These are phyloP conservation scores for Limnephilus rhombicus DNA, from an alignment of 2,888 invertebrate genomes.

Conservation along the genomic window DNA sequence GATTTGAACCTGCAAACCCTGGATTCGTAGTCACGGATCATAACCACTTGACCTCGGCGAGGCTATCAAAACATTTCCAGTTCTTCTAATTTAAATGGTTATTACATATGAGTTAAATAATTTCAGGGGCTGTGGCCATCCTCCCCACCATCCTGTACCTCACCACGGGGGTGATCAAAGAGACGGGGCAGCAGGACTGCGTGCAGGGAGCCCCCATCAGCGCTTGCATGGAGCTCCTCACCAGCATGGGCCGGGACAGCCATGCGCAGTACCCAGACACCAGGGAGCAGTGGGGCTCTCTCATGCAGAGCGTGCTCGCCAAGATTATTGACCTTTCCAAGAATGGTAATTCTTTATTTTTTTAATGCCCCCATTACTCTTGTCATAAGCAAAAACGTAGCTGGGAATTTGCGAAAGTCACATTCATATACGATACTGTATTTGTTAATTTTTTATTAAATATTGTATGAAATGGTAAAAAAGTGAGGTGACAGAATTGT, in stretches of 20 bases:
- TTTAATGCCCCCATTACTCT: background rate
- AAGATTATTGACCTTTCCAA: conserved; percentile 94
- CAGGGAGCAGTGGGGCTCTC: conserved; percentile 84
- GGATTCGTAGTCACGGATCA: too few species aligned
- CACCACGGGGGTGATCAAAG: conserved; percentile 92
- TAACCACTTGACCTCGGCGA: too few species aligned
- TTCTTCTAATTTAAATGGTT: too few species aligned
- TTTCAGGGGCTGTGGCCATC: conserved; percentile 87
- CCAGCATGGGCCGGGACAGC: conserved; percentile 87
- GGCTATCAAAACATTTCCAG: too few species aligned
- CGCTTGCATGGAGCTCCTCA: conserved; percentile 85
- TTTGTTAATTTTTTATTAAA: too few species aligned
- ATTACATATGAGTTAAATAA: conserved; percentile 16
- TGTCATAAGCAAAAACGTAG: too few species aligned
- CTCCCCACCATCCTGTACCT: conserved; percentile 95
- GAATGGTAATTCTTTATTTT: conserved; percentile 77
- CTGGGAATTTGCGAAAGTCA: too few species aligned
- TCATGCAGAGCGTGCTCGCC: conserved; percentile 92
- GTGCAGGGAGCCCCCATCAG: conserved; percentile 79
- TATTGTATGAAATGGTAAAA: too few species aligned
- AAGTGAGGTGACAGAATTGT: too few species aligned
- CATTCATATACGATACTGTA: too few species aligned
- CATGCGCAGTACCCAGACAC: conserved; percentile 82
- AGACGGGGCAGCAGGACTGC: conserved; percentile 83
- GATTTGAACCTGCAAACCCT: too few species aligned